Evolutionary conservation across 2,888 invertebrate species (phyloP), one percentile per base, ranked within the genome.

Genomic region (Vesta saturnalis): DNA sequence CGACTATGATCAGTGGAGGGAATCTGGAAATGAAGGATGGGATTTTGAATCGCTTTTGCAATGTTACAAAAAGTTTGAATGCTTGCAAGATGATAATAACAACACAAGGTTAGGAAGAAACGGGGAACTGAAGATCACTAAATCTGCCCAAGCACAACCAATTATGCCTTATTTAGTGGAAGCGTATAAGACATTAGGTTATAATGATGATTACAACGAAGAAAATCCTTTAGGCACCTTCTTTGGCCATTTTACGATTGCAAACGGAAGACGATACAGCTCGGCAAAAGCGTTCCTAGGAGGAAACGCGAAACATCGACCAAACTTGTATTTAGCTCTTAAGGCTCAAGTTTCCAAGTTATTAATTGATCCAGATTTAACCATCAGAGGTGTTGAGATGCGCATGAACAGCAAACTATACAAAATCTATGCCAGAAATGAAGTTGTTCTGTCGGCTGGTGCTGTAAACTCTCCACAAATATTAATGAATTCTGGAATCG

Each of bases 401-500:
- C 72, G 74, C 8, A 76, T 77, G n/a, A 73, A 72, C 1, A 75
- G 77, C 0, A 72, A 74, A 46, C 64, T 72, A 12, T 60, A 76
- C 18, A 73, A 72, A 0, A 81, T 84, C 2, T 74, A 77, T 10
- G 94, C 94, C 0, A 88, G 87, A 67, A 89, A 91, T 66, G 95
- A 94, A 84, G 93, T 96, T 0, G 93, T 97, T 69, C 81, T 96
- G 10, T 89, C 94, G 0, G 95, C 94, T 0, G 99, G 99, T 0
- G 92, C 98, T 0, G 91, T 99, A 69, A 96, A 92, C 73, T 91
- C 94, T 0, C 97, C 98, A 0, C 98, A 99, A 78, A 82, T 99
- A 5, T 87, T 99, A 65, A 86, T 89, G 87, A 77, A 90, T 52
- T 89, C 88, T 4, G 90, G 89, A 0, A 81, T 88, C 5, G 85